phyloP scores from a whole-genome alignment of 1,140 invertebrate genomes.

The Antheraea mylitta region DNA sequence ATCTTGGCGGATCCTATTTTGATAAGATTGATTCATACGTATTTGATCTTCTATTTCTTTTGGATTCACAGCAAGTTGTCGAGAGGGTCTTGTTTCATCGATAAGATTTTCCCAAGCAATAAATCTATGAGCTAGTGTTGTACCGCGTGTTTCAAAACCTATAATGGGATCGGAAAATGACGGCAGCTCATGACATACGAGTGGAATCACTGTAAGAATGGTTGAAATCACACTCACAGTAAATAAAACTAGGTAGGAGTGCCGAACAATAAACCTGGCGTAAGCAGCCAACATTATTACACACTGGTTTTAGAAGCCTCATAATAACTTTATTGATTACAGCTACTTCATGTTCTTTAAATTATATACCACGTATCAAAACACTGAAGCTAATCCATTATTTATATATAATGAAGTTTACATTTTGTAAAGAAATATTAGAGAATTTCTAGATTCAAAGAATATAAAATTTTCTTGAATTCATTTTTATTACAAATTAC shows the following conservation, averaged over 20 bases:
- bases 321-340: conserved; percentile 45
- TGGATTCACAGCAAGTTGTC: conserved; percentile 86
- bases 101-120: conserved; percentile 92
- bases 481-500: neutral
- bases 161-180: conserved; percentile 89
- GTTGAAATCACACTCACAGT: conserved; percentile 84
- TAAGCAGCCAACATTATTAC: conserved; percentile 79
- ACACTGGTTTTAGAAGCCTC: conserved; percentile 46
- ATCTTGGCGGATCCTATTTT: conserved; percentile 57
- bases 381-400: conserved; percentile 19
- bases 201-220: conserved; percentile 85
- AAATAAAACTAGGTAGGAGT: conserved; percentile 86
- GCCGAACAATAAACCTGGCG: conserved; percentile 84
- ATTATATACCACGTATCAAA: conserved; percentile 33
- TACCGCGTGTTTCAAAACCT: conserved; percentile 95
- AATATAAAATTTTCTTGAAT: neutral
- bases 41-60: conserved; percentile 80
- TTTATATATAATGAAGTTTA: conserved; percentile 19
- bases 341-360: conserved; percentile 43
- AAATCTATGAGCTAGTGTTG: conserved; percentile 86
- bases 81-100: conserved; percentile 85
- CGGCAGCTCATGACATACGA: conserved; percentile 84
- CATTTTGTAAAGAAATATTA: conserved; percentile 32
- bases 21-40: conserved; percentile 72
- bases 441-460: neutral